Conservation (phyloP, 2,797 vertebrate genomes). For the Babyrousa celebensis region DNA sequence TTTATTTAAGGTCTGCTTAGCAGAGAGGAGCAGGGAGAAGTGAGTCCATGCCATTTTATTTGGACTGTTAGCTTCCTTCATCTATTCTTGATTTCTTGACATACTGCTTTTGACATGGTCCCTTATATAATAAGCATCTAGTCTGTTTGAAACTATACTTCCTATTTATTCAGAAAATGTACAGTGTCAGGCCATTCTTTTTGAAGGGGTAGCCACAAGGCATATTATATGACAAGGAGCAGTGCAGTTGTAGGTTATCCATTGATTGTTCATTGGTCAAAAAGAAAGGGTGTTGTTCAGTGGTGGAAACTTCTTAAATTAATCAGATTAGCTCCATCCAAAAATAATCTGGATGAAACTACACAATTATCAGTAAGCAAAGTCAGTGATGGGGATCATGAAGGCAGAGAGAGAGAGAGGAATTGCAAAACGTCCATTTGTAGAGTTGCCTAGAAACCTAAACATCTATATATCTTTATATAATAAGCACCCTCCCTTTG, state of each 20-base stretch:
- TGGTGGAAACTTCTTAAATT: background rate
- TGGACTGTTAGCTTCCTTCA: background rate
- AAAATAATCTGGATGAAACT: background rate
- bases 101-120: background rate
- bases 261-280: background rate
- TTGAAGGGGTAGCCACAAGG: background rate
- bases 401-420: background rate
- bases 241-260: background rate
- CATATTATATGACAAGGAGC: background rate
- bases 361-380: background rate
- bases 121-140: background rate
- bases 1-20: background rate
- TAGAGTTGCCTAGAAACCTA: background rate
- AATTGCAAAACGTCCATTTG: background rate
- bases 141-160: background rate
- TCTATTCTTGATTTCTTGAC: background rate
- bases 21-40: background rate
- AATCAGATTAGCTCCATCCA: background rate
- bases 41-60: background rate
- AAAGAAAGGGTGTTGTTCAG: background rate
- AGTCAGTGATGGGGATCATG: background rate
- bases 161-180: conserved; percentile 28
- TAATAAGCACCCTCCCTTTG: background rate
- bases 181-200: background rate
- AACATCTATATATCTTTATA: background rate